Evolutionary conservation across 2,113 vertebrate species (phyloP).

Genomic region (Sander lucioperca): DNA sequence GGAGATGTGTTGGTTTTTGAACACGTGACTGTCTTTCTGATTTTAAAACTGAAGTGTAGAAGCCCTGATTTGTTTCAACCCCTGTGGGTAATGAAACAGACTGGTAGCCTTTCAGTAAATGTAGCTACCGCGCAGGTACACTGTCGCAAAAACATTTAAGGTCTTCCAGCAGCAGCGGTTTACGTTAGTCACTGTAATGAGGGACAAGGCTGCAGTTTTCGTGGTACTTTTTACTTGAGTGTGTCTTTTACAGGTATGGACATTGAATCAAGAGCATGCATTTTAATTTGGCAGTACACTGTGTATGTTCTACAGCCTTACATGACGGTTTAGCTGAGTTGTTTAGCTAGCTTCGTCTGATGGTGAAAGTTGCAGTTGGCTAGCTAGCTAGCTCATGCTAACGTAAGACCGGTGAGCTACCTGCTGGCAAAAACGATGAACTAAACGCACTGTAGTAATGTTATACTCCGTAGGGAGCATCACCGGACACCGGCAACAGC

Average conservation of each 20-base stretch:
- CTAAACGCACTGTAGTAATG: constrained; percentile 56
- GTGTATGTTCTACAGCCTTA: not conserved
- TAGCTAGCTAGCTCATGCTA: constrained; percentile 54
- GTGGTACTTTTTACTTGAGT: constrained; percentile 48
- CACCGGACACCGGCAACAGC: not conserved
- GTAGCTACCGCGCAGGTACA: not conserved
- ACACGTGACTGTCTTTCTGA: rapidly evolving
- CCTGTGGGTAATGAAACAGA: not conserved
- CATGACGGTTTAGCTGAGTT: not conserved
- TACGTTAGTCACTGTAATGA: constrained; percentile 69
- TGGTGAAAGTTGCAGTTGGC: constrained; percentile 13
- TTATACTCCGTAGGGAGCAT: constrained; percentile 35
- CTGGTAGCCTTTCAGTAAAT: not conserved
- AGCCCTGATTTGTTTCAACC: not conserved
- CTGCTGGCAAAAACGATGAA: constrained; percentile 9
- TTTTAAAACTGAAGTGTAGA: not conserved
- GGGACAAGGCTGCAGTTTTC: constrained; percentile 23
- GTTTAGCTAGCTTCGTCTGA: not conserved
- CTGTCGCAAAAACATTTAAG: constrained; percentile 71
- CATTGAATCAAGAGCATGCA: rapidly evolving
- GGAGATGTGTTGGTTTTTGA: rapidly evolving
- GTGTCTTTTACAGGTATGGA: constrained; percentile 71
- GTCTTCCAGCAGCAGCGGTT: constrained; percentile 31
- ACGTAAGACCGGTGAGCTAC: not conserved
- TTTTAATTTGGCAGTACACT: rapidly evolving